Evolutionary conservation across 2,113 vertebrate genomes (phyloP).

Genomic region (Gracilinanus agilis): DNA sequence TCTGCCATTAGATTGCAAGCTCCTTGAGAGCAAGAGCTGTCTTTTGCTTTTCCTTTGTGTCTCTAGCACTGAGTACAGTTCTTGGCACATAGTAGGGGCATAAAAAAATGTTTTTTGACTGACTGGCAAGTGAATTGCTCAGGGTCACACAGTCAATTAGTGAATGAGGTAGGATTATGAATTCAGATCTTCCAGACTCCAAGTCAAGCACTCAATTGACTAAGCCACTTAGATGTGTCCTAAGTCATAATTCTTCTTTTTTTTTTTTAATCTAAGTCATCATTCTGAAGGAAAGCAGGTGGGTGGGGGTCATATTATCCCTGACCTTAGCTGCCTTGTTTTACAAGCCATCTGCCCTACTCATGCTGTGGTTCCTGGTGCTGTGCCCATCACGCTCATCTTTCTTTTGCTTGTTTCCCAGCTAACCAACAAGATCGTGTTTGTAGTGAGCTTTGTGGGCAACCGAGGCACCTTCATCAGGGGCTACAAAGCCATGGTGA

Average conservation of each 20-base stretch:
- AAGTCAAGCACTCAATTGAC: not conserved
- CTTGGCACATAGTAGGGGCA: not conserved
- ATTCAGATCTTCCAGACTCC: not conserved
- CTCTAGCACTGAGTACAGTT: not conserved
- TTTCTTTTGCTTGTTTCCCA: slow-evolving; percentile 66
- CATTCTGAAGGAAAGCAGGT: not conserved
- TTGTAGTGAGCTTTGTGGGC: slow-evolving; percentile 98
- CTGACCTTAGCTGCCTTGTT: no score
- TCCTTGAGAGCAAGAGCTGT: not conserved
- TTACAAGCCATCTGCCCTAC: not conserved
- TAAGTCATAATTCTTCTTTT: not conserved
- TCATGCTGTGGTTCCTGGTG: not conserved
- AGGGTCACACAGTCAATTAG: not conserved
- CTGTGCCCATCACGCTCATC: not conserved
- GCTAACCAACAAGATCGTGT: slow-evolving; percentile 98
- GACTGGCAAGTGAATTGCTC: not conserved
- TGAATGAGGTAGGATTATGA: no score
- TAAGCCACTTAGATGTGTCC: not conserved
- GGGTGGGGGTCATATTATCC: not conserved
- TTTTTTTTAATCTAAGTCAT: no score
- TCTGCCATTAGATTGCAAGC: not conserved
- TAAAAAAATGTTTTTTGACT: not conserved
- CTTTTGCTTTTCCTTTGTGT: not conserved
- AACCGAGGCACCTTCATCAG: slow-evolving; percentile 98
- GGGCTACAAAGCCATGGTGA: slow-evolving; percentile 97